Conservation (phyloP, 2,797 vertebrate genomes). For the Otolemur crassicaudatus region DNA sequence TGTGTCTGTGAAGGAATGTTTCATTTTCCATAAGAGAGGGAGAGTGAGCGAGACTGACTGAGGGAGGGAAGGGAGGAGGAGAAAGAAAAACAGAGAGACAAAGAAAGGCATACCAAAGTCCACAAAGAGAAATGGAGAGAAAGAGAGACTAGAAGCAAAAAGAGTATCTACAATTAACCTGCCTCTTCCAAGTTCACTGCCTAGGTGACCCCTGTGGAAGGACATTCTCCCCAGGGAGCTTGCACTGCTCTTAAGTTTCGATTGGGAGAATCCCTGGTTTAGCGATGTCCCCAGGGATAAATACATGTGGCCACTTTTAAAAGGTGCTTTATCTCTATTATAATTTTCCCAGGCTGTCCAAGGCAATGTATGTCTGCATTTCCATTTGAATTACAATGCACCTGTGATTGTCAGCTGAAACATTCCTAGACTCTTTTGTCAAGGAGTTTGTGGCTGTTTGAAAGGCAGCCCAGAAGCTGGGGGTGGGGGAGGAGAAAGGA, state of each 20-base stretch:
- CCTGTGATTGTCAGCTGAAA: conserved; percentile 59
- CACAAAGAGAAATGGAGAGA: neutral
- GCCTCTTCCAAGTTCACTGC: neutral
- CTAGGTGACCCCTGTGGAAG: neutral
- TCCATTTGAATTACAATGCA: conserved; percentile 66
- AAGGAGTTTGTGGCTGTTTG: conserved; percentile 27
- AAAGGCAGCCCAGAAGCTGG: conserved; percentile 13
- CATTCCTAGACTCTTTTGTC: conserved; percentile 14
- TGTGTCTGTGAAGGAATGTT: neutral
- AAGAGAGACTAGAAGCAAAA: neutral
- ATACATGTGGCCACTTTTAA: conserved; percentile 2
- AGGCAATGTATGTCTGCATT: conserved; percentile 47
- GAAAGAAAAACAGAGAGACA: neutral
- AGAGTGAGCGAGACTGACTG: neutral
- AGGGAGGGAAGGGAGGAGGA: neutral
- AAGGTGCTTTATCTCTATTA: conserved; percentile 61
- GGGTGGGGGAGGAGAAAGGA: neutral
- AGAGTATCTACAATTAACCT: neutral
- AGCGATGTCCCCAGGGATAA: conserved; percentile 37
- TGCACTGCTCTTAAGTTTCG: neutral
- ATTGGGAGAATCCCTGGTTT: neutral
- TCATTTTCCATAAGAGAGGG: neutral
- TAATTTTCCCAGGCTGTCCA: conserved; percentile 53
- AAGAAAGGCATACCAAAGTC: neutral
- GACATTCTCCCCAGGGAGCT: neutral